phyloP scores from a whole-genome alignment of 2,888 invertebrate genomes.

The Venusia cambrica region DNA sequence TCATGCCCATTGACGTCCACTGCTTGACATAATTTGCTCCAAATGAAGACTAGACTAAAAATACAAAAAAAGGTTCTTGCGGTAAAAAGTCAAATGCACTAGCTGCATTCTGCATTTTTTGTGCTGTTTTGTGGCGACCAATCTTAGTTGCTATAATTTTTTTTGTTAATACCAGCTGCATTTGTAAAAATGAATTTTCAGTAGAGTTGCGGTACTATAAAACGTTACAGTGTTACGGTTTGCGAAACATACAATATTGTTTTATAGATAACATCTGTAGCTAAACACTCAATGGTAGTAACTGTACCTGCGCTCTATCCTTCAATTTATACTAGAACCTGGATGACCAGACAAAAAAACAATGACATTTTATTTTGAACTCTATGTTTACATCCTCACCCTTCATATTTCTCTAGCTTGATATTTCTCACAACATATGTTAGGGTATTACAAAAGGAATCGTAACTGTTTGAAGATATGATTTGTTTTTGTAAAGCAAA shows the following conservation, averaged over 20 bases:
- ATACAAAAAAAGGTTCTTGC: too few species aligned
- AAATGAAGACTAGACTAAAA: too few species aligned
- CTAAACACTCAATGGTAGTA: slow-evolving; percentile 66
- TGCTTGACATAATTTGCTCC: too few species aligned
- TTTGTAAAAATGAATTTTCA: slow-evolving; percentile 7
- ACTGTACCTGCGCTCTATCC: slow-evolving; percentile 66
- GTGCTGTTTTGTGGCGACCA: too few species aligned
- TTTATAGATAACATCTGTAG: slow-evolving; percentile 72
- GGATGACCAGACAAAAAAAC: slow-evolving; percentile 24
- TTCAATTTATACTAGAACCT: slow-evolving; percentile 41
- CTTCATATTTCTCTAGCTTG: too few species aligned
- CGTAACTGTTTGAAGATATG: background rate
- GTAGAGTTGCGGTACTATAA: slow-evolving; percentile 35
- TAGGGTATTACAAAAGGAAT: background rate
- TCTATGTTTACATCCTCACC: background rate
- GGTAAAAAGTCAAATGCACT: too few species aligned
- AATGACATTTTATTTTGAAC: slow-evolving; percentile 3
- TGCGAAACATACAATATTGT: slow-evolving; percentile 68
- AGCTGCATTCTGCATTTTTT: too few species aligned
- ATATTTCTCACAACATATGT: too few species aligned
- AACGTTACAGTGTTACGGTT: slow-evolving; percentile 41
- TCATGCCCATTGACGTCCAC: too few species aligned
- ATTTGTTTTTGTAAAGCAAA: slow-evolving; percentile 4
- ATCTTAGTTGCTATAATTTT: too few species aligned
- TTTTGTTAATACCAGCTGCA: too few species aligned